phyloP scores from a whole-genome alignment of 37 sponge, comb jelly and placozoan genomes.

The Halichondria panicea region DNA sequence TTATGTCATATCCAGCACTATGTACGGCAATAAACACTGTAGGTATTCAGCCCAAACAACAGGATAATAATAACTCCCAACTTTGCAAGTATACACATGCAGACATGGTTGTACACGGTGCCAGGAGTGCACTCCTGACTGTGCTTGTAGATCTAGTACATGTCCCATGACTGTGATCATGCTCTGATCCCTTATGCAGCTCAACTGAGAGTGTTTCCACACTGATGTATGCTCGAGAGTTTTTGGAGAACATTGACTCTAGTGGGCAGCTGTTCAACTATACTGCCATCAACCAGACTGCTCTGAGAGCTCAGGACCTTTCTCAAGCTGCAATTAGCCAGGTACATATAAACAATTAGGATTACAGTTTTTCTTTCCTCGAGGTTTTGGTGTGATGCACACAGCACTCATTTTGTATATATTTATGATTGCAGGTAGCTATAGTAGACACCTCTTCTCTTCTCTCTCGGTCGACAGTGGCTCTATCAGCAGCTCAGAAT shows the following conservation, averaged over 20 bases:
- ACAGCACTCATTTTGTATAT: neutral
- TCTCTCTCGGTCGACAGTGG: neutral
- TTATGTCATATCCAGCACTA: no score
- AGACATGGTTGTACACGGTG: no score
- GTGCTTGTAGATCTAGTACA: no score
- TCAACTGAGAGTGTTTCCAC: slow-evolving; percentile 33
- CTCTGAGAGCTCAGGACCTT: slow-evolving; percentile 11
- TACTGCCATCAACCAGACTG: slow-evolving; percentile 23
- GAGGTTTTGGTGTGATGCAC: no score
- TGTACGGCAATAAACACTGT: no score
- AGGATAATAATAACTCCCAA: no score
- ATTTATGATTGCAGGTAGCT: neutral
- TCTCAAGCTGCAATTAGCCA: neutral
- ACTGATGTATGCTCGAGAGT: neutral
- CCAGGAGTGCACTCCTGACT: no score
- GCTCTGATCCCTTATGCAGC: no score
- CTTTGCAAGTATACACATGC: no score
- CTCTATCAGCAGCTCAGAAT: neutral
- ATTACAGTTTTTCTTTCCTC: no score
- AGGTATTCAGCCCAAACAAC: no score
- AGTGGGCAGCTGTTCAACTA: slow-evolving; percentile 19
- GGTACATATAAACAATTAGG: neutral
- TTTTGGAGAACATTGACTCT: neutral
- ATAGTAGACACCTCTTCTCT: neutral
- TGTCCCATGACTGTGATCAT: no score